phyloP scores from a whole-genome alignment of 2,113 vertebrate genomes.

The Thomomys bottae region DNA sequence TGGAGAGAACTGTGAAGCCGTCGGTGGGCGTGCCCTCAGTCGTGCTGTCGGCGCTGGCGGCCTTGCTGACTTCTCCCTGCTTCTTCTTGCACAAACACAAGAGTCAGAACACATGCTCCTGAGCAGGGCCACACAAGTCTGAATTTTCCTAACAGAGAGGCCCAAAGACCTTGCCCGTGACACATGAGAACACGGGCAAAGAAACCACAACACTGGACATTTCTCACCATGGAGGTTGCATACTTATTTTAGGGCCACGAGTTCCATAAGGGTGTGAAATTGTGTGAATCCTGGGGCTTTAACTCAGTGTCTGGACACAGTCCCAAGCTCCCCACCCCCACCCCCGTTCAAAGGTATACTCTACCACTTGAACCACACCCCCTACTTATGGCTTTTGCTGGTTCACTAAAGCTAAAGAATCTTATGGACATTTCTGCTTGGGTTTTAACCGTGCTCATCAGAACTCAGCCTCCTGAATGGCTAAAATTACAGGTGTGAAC shows the following conservation, averaged over 20 bases:
- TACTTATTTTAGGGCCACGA: not conserved
- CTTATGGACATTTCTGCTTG: too few species aligned
- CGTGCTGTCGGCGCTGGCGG: slow-evolving; percentile 95
- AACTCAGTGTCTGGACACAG: too few species aligned
- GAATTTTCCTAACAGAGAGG: not conserved
- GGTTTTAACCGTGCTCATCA: too few species aligned
- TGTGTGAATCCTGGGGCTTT: not conserved
- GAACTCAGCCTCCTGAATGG: too few species aligned
- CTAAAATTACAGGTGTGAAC: too few species aligned
- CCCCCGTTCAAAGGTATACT: too few species aligned
- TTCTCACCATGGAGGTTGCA: not conserved
- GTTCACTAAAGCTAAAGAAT: too few species aligned
- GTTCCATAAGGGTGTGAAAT: not conserved
- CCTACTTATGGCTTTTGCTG: too few species aligned
- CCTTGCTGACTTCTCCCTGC: slow-evolving; percentile 95
- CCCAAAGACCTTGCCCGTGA: not conserved
- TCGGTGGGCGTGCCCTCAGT: slow-evolving; percentile 94
- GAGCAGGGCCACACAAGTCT: not conserved
- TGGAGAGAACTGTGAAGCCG: slow-evolving; percentile 97
- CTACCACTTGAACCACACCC: too few species aligned
- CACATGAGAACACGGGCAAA: not conserved
- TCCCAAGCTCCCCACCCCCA: too few species aligned
- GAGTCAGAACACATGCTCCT: slow-evolving; percentile 66
- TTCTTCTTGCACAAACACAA: slow-evolving; percentile 89
- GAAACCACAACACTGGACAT: not conserved